Base-by-base conservation (phyloP, 1,140 invertebrate species). In the Lepidurus apus region DNA sequence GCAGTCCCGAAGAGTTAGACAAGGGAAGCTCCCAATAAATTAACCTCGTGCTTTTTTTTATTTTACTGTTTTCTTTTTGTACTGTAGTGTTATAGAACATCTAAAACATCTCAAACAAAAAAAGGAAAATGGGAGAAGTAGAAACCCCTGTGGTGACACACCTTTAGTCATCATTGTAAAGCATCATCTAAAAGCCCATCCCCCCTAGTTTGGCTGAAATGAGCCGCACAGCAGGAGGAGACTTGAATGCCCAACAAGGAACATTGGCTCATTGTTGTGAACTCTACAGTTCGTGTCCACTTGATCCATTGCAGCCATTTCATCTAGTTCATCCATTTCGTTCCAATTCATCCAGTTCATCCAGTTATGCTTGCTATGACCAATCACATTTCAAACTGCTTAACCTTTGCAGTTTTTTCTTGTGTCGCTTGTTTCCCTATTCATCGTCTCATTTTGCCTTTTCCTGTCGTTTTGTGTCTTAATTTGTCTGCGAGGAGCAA, bases 1-100 rank as follows among this genome's bases (percentile, higher is more conserved):
- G 53, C 53, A 34, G 53, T 65, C 53, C 53, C 53, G 53, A 65
- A 65, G 17, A 65, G 53, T 65, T 65, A 47, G 45, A 65, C 53
- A 65, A 65, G 13, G 53, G 53, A 17, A 65, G 53, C 8, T 65
- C 53, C 53, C 53, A 21, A 65, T 65, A 65, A 65, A 65, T 65
- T 65, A 65, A 65, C 53, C 21, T 7, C 6, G 0, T 21, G 7
- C 34, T 34, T 34, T 34, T 34, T 34, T 34, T 34, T 34, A 4
- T 34, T 34, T 34, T 34, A 34, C 34, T 34, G 3, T 34, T 34
- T 34, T 34, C 34, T 34, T 34, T 34, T 34, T 34, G 34, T 34
- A 34, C 1, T 34, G 34, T 4, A 34, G 34, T 34, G 34, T 34
- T 34, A 34, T 34, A 34, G 34, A 34, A 34, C 34, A 34, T 34